A percentile compares a stretch with the other conserved stretches of the same genome.
These are phyloP conservation scores for Drosophila willistoni DNA, from an alignment of 1,140 invertebrate species.

Conservation along the genomic window DNA sequence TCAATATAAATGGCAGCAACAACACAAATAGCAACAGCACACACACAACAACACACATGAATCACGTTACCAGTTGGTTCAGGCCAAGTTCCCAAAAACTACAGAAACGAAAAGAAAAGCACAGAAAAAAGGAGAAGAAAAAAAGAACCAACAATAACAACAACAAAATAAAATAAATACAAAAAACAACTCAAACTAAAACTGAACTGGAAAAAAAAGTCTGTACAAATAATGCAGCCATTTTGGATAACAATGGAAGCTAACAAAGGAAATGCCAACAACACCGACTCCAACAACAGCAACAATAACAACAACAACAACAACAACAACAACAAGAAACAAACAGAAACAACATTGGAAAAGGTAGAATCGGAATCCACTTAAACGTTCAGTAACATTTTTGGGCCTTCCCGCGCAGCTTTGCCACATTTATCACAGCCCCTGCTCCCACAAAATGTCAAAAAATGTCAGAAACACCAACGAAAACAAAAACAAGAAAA, in stretches of 20 bases:
- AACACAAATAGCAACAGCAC: constrained; percentile 41
- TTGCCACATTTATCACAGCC: constrained; percentile 70
- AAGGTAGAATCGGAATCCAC: constrained; percentile 75
- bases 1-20: constrained; percentile 72
- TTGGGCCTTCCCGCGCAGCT: constrained; percentile 33
- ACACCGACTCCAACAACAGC: constrained; percentile 24
- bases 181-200: not conserved
- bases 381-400: constrained; percentile 68
- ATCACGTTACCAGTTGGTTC: constrained; percentile 63
- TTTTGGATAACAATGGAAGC: constrained; percentile 76
- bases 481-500: constrained; percentile 43
- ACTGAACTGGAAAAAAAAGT: constrained; percentile 32
- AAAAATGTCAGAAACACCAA: constrained; percentile 24
- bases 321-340: constrained; percentile 13
- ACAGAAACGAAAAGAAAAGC: constrained; percentile 14
- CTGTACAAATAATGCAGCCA: constrained; percentile 80
- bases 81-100: constrained; percentile 39
- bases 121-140: constrained; percentile 2
- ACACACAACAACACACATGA: constrained; percentile 62
- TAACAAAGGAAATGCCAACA: constrained; percentile 68
- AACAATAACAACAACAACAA: constrained; percentile 14
- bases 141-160: constrained; percentile 18
- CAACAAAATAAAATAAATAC: constrained; percentile 23
- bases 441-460: constrained; percentile 43
- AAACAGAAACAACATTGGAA: constrained; percentile 46